These are phyloP conservation scores for Microctonus aethiopoides DNA, from an alignment of 2,888 invertebrate genomes.

Conservation along the genomic window DNA sequence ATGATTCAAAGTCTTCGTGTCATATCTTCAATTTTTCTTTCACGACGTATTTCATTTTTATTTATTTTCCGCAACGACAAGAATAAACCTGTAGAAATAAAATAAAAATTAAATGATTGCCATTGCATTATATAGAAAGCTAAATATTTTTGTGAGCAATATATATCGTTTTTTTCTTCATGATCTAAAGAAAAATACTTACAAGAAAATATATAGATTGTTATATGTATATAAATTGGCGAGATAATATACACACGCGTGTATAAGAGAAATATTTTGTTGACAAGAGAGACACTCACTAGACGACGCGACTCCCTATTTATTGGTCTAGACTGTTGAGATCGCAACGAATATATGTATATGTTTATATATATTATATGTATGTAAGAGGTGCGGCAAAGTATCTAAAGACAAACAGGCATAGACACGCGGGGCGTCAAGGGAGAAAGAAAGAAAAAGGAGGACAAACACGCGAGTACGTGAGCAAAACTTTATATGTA, in stretches of 20 bases:
- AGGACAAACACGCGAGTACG: constrained; percentile 30
- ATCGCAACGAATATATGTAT: background rate
- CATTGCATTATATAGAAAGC: background rate
- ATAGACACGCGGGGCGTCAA: constrained; percentile 21
- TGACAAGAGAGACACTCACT: constrained; percentile 18
- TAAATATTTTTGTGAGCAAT: too few relatives aligned
- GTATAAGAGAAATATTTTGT: constrained; percentile 31
- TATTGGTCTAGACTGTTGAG: constrained; percentile 35
- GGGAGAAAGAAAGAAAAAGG: background rate
- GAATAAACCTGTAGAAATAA: background rate
- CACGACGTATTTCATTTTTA: background rate
- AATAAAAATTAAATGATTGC: background rate
- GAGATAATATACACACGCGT: constrained; percentile 10
- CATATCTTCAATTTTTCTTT: background rate
- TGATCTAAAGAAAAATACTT: background rate
- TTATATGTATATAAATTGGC: background rate
- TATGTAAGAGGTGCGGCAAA: constrained; percentile 17
- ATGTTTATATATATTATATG: constrained; percentile 1
- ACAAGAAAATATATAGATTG: background rate
- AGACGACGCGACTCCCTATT: constrained; percentile 32
- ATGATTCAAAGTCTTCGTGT: background rate
- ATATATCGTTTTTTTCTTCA: too few relatives aligned
- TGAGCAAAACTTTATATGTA: constrained; percentile 4
- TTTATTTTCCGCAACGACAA: background rate
- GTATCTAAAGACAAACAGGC: constrained; percentile 8